Conservation (phyloP, 37 sponge, comb jelly and placozoan genomes). For the Mnemiopsis leidyi region DNA sequence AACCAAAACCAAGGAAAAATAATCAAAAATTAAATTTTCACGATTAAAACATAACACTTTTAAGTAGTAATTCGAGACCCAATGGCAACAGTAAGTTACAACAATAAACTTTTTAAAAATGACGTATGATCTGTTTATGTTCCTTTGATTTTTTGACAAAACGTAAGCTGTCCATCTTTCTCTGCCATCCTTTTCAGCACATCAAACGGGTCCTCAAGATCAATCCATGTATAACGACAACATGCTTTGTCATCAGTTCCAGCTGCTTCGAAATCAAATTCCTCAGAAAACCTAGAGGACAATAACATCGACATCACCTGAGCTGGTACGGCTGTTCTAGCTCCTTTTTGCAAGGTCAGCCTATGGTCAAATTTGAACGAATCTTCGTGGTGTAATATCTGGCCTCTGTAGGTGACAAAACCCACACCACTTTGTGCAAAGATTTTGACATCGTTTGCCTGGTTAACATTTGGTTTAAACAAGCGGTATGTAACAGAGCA, state of each 20-base stretch:
- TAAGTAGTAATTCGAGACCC: too few relatives aligned
- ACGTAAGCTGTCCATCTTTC: not conserved
- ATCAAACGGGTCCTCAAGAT: not conserved
- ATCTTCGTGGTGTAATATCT: not conserved
- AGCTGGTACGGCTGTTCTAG: not conserved
- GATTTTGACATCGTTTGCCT: not conserved
- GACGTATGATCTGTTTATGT: too few relatives aligned
- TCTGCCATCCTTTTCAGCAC: not conserved
- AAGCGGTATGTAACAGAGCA: slow-evolving; percentile 88
- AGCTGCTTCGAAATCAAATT: not conserved
- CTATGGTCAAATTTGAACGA: not conserved
- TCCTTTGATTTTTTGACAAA: not conserved
- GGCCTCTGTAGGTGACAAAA: not conserved
- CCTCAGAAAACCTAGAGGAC: not conserved
- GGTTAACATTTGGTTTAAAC: slow-evolving; percentile 64
- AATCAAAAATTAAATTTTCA: too few relatives aligned
- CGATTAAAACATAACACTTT: too few relatives aligned
- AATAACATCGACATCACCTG: not conserved
- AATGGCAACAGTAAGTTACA: too few relatives aligned
- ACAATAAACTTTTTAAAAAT: too few relatives aligned
- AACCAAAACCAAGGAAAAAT: too few relatives aligned
- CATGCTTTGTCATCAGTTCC: not conserved
- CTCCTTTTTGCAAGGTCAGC: not conserved
- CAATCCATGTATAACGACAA: not conserved
- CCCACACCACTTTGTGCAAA: not conserved